phyloP scores from a whole-genome alignment of 2,888 invertebrate species.

The Atethmia centrago region DNA sequence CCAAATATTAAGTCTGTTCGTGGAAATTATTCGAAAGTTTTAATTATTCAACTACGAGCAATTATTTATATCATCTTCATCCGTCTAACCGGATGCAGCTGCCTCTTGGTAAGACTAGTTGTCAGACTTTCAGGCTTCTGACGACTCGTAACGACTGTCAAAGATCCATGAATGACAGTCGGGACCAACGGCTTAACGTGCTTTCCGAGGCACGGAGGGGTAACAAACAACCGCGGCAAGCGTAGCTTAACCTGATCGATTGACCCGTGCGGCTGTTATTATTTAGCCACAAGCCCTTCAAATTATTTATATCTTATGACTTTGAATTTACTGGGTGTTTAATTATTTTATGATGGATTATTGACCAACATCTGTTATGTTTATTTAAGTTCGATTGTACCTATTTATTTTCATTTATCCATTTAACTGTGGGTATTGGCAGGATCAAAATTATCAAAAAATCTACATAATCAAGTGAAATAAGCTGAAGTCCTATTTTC shows the following conservation, averaged over 20 bases:
- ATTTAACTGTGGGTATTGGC: not conserved
- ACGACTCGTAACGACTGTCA: too few relatives aligned
- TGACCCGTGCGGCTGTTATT: too few relatives aligned
- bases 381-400: too few relatives aligned
- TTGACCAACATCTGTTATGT: not conserved
- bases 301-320: not conserved
- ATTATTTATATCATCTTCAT: not conserved
- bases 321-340: not conserved
- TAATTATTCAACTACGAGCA: not conserved
- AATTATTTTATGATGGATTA: not conserved
- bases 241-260: too few relatives aligned
- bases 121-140: too few relatives aligned
- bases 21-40: not conserved
- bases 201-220: too few relatives aligned
- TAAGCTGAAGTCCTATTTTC: not conserved
- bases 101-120: too few relatives aligned
- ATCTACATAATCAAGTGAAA: not conserved
- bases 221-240: too few relatives aligned
- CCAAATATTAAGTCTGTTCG: not conserved
- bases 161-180: too few relatives aligned
- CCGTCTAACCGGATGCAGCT: too few relatives aligned
- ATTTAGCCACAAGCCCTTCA: too few relatives aligned
- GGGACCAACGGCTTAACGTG: too few relatives aligned
- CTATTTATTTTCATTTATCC: not conserved
- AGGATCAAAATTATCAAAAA: not conserved